Conservation (phyloP, 2,888 invertebrate species). For the Cancer borealis region DNA sequence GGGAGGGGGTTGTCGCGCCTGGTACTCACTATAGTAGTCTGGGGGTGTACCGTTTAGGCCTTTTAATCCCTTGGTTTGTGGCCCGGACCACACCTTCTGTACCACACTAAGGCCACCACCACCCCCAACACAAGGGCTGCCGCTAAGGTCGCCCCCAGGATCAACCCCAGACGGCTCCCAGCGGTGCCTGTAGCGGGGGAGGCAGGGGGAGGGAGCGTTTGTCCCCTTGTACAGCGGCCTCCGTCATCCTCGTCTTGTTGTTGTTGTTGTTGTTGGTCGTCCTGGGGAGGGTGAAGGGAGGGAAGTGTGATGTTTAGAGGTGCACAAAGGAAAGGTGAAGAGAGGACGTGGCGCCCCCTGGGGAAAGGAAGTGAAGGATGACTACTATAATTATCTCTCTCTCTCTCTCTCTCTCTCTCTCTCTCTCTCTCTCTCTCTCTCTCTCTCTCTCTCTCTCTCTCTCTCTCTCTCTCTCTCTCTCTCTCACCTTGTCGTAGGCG, state of each 20-base stretch:
- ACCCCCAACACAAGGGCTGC: slow-evolving; percentile 61
- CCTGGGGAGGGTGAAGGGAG: background rate
- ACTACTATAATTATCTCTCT: background rate
- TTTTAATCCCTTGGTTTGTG: slow-evolving; percentile 21
- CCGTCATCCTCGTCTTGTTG: slow-evolving; percentile 46
- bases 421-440: slow-evolving; percentile 20
- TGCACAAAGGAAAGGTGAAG: slow-evolving; percentile 14
- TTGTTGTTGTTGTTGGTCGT: background rate
- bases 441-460: background rate
- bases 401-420: slow-evolving; percentile 20
- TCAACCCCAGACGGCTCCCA: slow-evolving; percentile 55
- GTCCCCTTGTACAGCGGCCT: slow-evolving; percentile 47
- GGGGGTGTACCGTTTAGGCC: slow-evolving; percentile 66
- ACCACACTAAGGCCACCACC: slow-evolving; percentile 63
- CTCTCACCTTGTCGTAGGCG: slow-evolving; percentile 7
- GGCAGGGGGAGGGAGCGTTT: slow-evolving; percentile 51
- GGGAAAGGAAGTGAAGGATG: background rate
- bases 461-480: background rate
- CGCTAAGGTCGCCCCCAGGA: slow-evolving; percentile 61
- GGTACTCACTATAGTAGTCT: slow-evolving; percentile 65
- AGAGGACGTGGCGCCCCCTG: background rate
- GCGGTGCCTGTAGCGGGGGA: slow-evolving; percentile 60
- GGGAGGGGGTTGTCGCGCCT: slow-evolving; percentile 44
- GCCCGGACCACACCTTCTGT: slow-evolving; percentile 53
- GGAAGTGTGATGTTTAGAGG: background rate